These are phyloP conservation scores for Oenanthe melanoleuca DNA, from an alignment of 2,113 vertebrate genomes.

Conservation along the genomic window DNA sequence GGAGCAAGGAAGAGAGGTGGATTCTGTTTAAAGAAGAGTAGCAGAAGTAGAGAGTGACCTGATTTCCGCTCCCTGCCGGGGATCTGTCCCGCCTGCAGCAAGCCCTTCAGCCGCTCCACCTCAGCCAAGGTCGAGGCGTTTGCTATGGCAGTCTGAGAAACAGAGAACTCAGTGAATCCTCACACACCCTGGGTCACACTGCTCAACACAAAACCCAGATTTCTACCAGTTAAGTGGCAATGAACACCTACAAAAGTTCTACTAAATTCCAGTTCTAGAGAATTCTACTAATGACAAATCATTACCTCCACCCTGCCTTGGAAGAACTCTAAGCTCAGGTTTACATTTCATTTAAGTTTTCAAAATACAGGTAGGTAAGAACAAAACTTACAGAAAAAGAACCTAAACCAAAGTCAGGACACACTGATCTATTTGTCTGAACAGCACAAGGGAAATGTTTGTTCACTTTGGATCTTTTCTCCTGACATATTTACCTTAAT, in stretches of 20 bases:
- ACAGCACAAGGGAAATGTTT: background rate
- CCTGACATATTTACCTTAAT: conserved; percentile 86
- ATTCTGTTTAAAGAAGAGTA: background rate
- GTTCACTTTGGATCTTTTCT: too few relatives aligned
- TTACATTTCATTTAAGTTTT: background rate
- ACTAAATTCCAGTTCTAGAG: background rate
- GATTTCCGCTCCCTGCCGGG: conserved; percentile 86
- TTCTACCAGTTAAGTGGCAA: background rate
- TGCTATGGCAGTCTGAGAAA: conserved; percentile 86
- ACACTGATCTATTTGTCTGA: rapidly evolving
- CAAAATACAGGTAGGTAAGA: background rate
- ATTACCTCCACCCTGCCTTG: too few relatives aligned
- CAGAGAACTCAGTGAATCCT: background rate
- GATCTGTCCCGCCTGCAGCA: conserved; percentile 94
- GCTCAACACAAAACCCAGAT: background rate
- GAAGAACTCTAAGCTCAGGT: background rate
- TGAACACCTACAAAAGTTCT: background rate
- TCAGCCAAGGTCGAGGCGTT: conserved; percentile 92
- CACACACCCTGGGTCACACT: background rate
- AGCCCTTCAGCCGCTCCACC: conserved; percentile 91
- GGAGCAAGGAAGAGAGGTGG: background rate
- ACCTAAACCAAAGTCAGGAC: background rate
- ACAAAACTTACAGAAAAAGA: background rate
- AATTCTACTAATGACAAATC: background rate
- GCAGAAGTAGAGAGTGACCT: conserved; percentile 66